Percentiles rank a stretch among this genome's conserved stretches.
phyloP scores from a whole-genome alignment of 1,140 invertebrate genomes.

The Polypedilum vanderplanki region DNA sequence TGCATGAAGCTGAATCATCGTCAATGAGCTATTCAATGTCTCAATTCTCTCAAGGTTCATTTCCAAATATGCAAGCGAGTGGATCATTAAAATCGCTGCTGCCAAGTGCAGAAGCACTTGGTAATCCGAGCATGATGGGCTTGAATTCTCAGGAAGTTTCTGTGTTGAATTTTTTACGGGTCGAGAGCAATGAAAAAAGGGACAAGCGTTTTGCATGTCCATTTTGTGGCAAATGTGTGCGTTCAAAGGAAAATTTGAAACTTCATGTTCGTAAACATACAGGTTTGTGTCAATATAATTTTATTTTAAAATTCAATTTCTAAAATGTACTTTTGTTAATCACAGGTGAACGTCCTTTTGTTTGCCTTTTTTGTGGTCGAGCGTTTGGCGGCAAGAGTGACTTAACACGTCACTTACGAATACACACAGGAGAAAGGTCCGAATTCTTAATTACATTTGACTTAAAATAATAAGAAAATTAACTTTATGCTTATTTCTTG shows the following conservation, averaged over 20 bases:
- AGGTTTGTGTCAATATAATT: not conserved
- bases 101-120: conserved; percentile 41
- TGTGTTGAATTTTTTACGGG: conserved; percentile 54
- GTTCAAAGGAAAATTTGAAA: conserved; percentile 81
- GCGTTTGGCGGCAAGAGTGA: conserved; percentile 83
- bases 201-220: conserved; percentile 70
- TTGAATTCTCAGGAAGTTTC: conserved; percentile 52
- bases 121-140: conserved; percentile 43
- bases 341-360: conserved; percentile 73
- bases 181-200: conserved; percentile 52
- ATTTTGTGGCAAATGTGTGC: conserved; percentile 81
- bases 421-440: conserved; percentile 67
- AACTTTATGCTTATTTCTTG: no score
- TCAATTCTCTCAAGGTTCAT: not conserved
- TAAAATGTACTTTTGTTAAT: not conserved
- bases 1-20: conserved; percentile 31
- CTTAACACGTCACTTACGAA: conserved; percentile 74
- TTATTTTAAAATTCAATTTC: not conserved
- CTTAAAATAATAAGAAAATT: no score
- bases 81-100: conserved; percentile 40
- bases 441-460: no score
- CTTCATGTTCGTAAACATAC: conserved; percentile 83
- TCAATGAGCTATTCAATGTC: not conserved
- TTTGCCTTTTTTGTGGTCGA: conserved; percentile 76
- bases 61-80: conserved; percentile 33